Base-by-base conservation (phyloP, 2,797 vertebrate species). In the Novumbra hubbsi region DNA sequence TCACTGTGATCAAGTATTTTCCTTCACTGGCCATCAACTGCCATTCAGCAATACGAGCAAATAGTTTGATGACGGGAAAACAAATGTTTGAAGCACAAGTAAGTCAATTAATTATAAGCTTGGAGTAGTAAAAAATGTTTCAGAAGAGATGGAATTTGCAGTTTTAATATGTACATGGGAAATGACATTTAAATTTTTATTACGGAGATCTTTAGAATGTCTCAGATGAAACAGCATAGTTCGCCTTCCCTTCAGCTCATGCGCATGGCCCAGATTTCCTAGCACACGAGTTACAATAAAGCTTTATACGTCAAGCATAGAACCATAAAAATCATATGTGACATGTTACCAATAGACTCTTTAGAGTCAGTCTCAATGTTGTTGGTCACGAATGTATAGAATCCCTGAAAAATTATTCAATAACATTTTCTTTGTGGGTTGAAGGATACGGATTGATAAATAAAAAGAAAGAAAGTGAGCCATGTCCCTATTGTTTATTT, bases 401-500 rank as follows among this genome's bases (percentile, higher is more conserved):
- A 32, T 17, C 5, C 17, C 2, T 64, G 27, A 11, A 64, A 64
- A 32, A 16, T 8, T 32, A 2, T 28, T 32, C 24, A 27, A 1
- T 19, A 19, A 1, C 1, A 6, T 21, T 12, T 57, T 57, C 2
- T 57, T 0, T 24, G 4, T 16, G 5, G 4, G 1, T 28, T 30
- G 24, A 63, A 63, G 4, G 27, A 5, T 6, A 63, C 12, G 15
- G 57, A 8, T 62, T 28, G 21, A 62, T 62, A 14, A 28, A 24
- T 28, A 62, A 86, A 88, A 90, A 92, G 93, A 93, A 79, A 93
- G 93, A 87, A 92, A 78, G 87, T 90, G 84, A 91, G 89, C 88
- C 41, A 81, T 74, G 68, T 32, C 75, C 79, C 76, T 89, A 85
- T 82, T 72, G 80, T 82, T 75, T n/a, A n/a, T n/a, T n/a, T n/a